These are phyloP conservation scores for Megatriorchis doriae DNA, from an alignment of 2,113 vertebrate species.

Conservation along the genomic window DNA sequence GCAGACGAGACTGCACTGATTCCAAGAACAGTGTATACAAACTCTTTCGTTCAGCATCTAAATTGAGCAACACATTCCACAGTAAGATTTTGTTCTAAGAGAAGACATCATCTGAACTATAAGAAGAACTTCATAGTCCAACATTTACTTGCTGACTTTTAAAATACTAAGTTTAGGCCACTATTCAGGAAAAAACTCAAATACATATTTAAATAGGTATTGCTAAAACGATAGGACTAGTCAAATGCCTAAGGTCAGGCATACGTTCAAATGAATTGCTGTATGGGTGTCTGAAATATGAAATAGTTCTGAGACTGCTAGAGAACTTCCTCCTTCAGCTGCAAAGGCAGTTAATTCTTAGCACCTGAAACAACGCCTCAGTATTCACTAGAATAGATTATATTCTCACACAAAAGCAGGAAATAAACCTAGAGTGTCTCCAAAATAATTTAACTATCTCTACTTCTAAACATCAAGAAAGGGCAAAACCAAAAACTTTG, in stretches of 20 bases:
- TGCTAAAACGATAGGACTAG: not conserved
- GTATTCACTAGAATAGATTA: not conserved
- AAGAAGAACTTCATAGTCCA: not conserved
- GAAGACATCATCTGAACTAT: not conserved
- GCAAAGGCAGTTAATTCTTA: not conserved
- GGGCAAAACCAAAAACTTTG: not conserved
- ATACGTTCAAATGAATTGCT: not conserved
- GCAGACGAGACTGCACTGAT: constrained; percentile 89
- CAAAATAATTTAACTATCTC: not conserved
- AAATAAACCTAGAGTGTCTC: not conserved
- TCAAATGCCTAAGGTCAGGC: not conserved
- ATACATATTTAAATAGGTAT: not conserved
- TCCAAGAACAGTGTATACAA: constrained; percentile 89
- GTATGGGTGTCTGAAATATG: not conserved
- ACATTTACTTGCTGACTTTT: not conserved
- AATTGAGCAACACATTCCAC: not conserved
- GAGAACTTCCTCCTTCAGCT: not conserved
- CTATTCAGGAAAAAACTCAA: not conserved
- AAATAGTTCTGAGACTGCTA: not conserved
- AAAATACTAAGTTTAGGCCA: not conserved
- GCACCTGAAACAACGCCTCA: not conserved
- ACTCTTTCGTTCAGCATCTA: constrained; percentile 94
- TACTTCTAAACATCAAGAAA: not conserved
- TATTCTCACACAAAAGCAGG: not conserved
- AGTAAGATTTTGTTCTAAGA: not conserved